Conservation (phyloP, 2,888 invertebrate genomes). For the Cephus sareptanus region DNA sequence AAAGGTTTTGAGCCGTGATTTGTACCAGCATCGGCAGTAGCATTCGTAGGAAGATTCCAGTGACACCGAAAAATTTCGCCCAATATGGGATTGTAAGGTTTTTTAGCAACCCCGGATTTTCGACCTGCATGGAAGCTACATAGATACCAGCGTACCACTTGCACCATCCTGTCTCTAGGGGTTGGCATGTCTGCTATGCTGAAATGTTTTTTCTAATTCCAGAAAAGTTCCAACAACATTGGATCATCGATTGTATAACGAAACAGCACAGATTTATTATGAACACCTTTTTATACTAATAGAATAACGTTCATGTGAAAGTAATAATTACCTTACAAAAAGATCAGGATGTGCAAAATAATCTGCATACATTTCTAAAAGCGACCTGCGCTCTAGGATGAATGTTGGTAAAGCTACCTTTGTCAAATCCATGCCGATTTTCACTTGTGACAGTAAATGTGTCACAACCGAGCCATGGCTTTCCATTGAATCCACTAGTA, state of each 20-base stretch:
- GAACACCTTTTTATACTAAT: not conserved
- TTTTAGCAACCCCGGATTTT: constrained; percentile 96
- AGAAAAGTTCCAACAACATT: not conserved
- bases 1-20: constrained; percentile 58
- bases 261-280: not conserved
- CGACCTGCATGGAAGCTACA: constrained; percentile 99
- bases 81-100: constrained; percentile 98
- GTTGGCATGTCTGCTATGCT: constrained; percentile 91
- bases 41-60: constrained; percentile 76
- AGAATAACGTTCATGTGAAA: constrained; percentile 11
- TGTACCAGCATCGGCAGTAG: constrained; percentile 34
- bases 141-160: constrained; percentile 96
- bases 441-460: constrained; percentile 96
- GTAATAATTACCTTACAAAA: constrained; percentile 80
- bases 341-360: constrained; percentile 99
- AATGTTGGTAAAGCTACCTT: constrained; percentile 99
- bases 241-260: not conserved
- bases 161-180: constrained; percentile 91
- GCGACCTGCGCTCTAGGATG: constrained; percentile 95
- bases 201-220: constrained; percentile 30
- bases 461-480: constrained; percentile 97
- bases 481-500: constrained; percentile 86
- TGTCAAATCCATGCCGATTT: constrained; percentile 99
- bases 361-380: constrained; percentile 99
- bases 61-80: constrained; percentile 95